Percentiles rank a stretch among this genome's conserved stretches.
These are phyloP conservation scores for Xenopus laevis DNA, from an alignment of 2,113 vertebrate species.

Conservation along the genomic window DNA sequence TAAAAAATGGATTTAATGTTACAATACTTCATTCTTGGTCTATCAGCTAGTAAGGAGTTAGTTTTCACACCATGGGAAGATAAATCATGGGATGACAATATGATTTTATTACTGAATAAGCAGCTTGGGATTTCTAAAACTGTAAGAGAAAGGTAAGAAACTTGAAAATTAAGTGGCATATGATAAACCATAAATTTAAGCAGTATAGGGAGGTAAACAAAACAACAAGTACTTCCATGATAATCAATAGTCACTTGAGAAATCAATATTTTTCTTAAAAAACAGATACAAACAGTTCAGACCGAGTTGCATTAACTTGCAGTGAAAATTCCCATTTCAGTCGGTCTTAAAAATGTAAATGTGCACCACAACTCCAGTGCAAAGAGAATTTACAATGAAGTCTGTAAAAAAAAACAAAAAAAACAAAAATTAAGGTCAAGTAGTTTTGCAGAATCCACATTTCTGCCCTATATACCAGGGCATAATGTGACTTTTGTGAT, in stretches of 20 bases:
- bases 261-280: background rate
- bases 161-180: no score
- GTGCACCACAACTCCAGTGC: background rate
- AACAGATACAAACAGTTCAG: background rate
- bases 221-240: no score
- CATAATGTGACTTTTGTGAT: background rate
- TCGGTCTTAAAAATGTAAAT: background rate
- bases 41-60: no score
- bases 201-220: no score
- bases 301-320: background rate
- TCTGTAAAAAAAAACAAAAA: background rate
- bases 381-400: background rate
- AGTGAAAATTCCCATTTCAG: background rate
- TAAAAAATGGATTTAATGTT: no score
- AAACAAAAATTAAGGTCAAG: background rate
- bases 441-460: background rate
- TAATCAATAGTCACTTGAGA: background rate
- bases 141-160: no score
- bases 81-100: no score
- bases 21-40: no score
- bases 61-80: no score
- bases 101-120: no score
- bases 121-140: no score
- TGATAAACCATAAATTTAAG: no score
- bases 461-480: background rate